phyloP scores from a whole-genome alignment of 2,888 invertebrate species.

The Fissipunctia ypsillon region DNA sequence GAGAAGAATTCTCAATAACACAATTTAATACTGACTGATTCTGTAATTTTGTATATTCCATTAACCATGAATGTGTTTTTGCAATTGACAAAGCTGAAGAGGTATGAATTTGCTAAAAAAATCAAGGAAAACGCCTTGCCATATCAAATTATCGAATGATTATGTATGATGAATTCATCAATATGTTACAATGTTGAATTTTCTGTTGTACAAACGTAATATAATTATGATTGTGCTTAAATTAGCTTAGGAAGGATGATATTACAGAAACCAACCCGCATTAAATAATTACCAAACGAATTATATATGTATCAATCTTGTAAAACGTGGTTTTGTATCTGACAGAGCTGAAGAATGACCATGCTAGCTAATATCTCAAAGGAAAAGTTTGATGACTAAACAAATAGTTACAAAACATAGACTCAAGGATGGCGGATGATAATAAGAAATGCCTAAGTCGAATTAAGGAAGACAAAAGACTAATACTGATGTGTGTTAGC shows the following conservation, averaged over 20 bases:
- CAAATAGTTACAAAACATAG: slow-evolving; percentile 1
- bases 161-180: slow-evolving; percentile 15
- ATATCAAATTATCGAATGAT: slow-evolving; percentile 10
- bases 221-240: neutral
- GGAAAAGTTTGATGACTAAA: slow-evolving; percentile 26
- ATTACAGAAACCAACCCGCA: slow-evolving; percentile 11
- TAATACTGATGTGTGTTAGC: neutral
- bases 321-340: neutral
- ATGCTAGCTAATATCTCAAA: slow-evolving; percentile 5
- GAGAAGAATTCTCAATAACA: neutral
- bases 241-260: neutral
- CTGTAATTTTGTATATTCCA: neutral
- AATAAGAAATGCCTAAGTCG: neutral
- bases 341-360: slow-evolving; percentile 1
- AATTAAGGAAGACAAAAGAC: slow-evolving; percentile 3
- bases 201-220: slow-evolving; percentile 4
- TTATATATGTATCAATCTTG: slow-evolving; percentile 17
- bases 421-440: neutral
- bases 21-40: neutral
- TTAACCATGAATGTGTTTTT: neutral
- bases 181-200: slow-evolving; percentile 3
- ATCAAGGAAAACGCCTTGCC: slow-evolving; percentile 7
- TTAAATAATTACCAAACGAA: slow-evolving; percentile 2
- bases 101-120: slow-evolving; percentile 20
- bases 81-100: neutral